Evolutionary conservation across 2,888 invertebrate species (phyloP).

Genomic region (Macrosiphum euphorbiae): DNA sequence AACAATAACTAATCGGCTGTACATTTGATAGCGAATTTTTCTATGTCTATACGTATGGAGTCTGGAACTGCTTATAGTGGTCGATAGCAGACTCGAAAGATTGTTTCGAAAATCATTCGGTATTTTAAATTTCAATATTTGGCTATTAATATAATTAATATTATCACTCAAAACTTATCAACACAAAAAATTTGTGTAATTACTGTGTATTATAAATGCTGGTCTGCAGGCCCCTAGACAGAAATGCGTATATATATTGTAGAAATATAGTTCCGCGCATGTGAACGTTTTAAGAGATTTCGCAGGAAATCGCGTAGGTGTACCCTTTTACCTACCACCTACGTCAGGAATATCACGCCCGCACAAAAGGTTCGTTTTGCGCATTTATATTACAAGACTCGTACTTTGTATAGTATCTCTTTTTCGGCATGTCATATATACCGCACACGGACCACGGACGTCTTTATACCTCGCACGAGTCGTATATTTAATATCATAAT

Average conservation of each 20-base stretch:
- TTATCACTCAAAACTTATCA: too few species aligned
- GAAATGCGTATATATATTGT: too few species aligned
- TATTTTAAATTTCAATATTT: too few species aligned
- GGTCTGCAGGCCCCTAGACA: neutral
- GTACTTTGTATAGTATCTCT: neutral
- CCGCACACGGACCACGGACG: neutral
- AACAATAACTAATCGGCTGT: too few species aligned
- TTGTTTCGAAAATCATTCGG: too few species aligned
- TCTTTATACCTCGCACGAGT: neutral
- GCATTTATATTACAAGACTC: neutral
- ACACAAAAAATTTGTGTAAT: too few species aligned
- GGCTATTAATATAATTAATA: too few species aligned
- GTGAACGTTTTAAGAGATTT: neutral
- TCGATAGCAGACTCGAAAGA: too few species aligned
- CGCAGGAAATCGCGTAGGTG: neutral
- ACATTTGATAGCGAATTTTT: too few species aligned
- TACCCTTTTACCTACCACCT: neutral
- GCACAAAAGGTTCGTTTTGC: neutral
- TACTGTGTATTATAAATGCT: neutral
- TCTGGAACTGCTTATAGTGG: too few species aligned
- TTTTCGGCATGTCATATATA: neutral
- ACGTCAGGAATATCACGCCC: neutral
- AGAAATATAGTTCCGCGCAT: neutral
- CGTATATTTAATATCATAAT: neutral
- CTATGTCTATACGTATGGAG: too few species aligned